Evolutionary conservation across 2,888 invertebrate genomes (phyloP), one percentile per base, ranked within the genome.

Genomic region (Andrena marginata): DNA sequence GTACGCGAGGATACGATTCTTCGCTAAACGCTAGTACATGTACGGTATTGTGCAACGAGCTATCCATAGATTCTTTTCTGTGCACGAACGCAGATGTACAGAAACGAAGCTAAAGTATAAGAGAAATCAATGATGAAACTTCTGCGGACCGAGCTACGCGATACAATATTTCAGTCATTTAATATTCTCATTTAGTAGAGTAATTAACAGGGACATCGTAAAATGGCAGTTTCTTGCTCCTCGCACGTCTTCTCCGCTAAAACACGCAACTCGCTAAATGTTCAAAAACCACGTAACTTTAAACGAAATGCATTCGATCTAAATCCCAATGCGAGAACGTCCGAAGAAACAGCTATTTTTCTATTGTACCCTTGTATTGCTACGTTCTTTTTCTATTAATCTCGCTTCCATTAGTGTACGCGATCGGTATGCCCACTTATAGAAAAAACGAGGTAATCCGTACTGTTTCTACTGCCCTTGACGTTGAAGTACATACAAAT

Each of bases 161-260:
- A 64, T 76, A 76, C 68, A 29, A 68, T 67, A 23, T 79, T 60
- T 60, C 65, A 51, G 10, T 63, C 56, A 64, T 76, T 62, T 33
- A 80, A 70, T 76, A 51, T 72, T 65, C 72, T 82, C 87, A 83
- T 80, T 85, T 80, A 74, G 77, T 73, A 86, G 54, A 84, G 80
- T 85, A 87, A 82, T 84, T 75, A 81, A 78, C 81, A 86, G 77
- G 86, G 65, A 82, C 67, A 84, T 63, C 84, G 74, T 85, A 85
- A 86, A 88, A 82, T 89, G 88, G 86, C 85, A 85, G 89, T 89
- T 81, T 81, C 73, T 77, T 72, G 65, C 71, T 77, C 49, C 63
- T 82, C 20, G 65, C 64, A 74, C 26, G 67, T 72, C 62, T 71
- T 72, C 67, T 56, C 31, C 60, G 31, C 73, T 60, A 35, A 48